Conservation (phyloP, 2,797 vertebrate genomes). For the Sternarchorhynchus goeldii region DNA sequence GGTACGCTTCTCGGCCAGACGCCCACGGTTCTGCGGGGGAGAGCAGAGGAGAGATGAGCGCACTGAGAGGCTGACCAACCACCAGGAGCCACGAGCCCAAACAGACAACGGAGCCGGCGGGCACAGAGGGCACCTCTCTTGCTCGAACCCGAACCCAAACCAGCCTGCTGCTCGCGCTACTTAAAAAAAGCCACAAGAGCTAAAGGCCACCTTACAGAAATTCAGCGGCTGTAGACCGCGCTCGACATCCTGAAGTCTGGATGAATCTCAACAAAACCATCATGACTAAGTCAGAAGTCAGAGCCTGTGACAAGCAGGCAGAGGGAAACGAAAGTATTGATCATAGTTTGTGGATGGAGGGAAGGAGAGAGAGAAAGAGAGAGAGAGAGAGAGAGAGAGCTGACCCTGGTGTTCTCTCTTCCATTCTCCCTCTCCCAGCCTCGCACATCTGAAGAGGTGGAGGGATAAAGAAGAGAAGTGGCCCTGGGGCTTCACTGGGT, state of each 20-base stretch:
- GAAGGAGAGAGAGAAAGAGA: conserved; percentile 28
- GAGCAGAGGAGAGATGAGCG: conserved; percentile 46
- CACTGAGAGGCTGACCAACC: conserved; percentile 52
- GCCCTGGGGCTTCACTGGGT: conserved; percentile 65
- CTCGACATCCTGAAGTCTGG: background rate
- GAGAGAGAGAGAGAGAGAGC: conserved; percentile 35
- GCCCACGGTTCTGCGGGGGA: conserved; percentile 88
- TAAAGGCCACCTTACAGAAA: conserved; percentile 14
- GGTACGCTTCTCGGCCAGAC: conserved; percentile 95
- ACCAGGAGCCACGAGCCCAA: conserved; percentile 45
- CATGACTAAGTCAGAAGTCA: background rate
- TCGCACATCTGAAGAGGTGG: conserved; percentile 53
- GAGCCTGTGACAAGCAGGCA: conserved; percentile 1
- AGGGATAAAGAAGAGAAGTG: conserved; percentile 48
- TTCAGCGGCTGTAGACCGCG: background rate
- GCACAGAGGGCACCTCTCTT: no score
- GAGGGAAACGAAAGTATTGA: conserved; percentile 28
- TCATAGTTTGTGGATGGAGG: conserved; percentile 23
- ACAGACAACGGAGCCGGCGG: conserved; percentile 2
- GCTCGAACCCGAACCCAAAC: background rate
- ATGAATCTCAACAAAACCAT: background rate
- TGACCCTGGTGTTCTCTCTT: conserved; percentile 50
- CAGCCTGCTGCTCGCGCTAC: conserved; percentile 1
- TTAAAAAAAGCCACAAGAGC: conserved; percentile 1
- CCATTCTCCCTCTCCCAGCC: conserved; percentile 28